phyloP scores from a whole-genome alignment of 2,797 vertebrate species.

The Australoheros facetus region DNA sequence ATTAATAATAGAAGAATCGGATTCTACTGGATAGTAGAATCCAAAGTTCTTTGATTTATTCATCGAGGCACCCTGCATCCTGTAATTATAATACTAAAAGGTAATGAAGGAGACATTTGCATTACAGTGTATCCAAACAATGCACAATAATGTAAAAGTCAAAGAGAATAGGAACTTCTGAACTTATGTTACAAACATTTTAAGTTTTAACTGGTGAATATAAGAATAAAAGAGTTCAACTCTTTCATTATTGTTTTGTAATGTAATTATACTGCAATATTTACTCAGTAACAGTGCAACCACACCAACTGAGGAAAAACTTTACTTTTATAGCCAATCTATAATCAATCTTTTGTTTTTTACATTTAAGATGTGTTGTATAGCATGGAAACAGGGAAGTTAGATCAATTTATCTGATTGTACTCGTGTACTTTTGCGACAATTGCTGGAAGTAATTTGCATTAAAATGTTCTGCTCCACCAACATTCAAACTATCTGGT shows the following conservation, averaged over 20 bases:
- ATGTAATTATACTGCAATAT: not conserved
- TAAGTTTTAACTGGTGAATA: not conserved
- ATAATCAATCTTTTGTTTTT: not conserved
- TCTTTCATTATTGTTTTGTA: not conserved
- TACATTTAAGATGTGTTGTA: not conserved
- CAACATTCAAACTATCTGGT: not conserved
- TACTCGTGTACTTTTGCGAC: not conserved
- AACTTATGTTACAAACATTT: not conserved
- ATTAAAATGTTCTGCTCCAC: not conserved
- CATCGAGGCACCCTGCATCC: too few relatives aligned
- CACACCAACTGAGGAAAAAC: not conserved
- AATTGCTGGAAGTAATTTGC: not conserved
- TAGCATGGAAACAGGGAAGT: not conserved
- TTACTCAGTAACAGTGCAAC: not conserved
- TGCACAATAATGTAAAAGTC: not conserved
- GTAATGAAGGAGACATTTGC: too few relatives aligned
- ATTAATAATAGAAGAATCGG: too few relatives aligned
- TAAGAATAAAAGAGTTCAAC: not conserved
- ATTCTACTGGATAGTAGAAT: too few relatives aligned
- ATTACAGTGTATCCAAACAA: not conserved
- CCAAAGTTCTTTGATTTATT: too few relatives aligned
- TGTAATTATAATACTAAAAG: too few relatives aligned
- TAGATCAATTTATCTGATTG: too few relatives aligned
- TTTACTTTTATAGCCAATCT: too few relatives aligned
- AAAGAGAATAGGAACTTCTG: not conserved